Evolutionary conservation across 30 jellyfish, hydroid and myxozoan genomes (phyloP), one percentile per base, ranked within the genome.

Genomic region (Hydractinia echinata): DNA sequence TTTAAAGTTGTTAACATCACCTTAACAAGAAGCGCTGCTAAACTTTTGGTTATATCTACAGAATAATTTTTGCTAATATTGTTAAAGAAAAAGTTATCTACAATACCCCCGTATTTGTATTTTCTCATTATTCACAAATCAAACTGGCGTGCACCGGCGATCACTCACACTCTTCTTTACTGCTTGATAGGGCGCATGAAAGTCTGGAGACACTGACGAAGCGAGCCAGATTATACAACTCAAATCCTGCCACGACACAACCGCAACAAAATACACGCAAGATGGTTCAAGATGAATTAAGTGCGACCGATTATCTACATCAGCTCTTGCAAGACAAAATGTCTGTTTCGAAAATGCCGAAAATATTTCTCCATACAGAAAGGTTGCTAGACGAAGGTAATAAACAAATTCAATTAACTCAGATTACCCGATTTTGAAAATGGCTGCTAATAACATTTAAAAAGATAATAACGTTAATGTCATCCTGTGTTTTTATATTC

Each of bases 361-460:
- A 93, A 86, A 93, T 93, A 15, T 93, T 93, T 62, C 88, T 93
- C 44, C 99, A 93, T 84, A 85, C 99, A 19, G 99, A 93, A 83
- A 87, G 99, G 81, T 81, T 93, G 67, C 95, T 93, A 51, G 99
- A 93, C 66, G 99, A 93, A 73, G 99, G 99, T 93, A 61, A 74
- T 44, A n/a, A 16, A 58, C 74, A 51, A 64, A 64, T 64, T 13
- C 4, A n/a, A n/a, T 64, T 64, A 64, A 64, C 39, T 64, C 19
- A 16, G n/a, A 7, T 19, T 30, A 15, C 60, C 60, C 50, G 81
- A 71, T 71, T 71, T 30, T 30, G 44, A 30, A 30, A 30, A 30
- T 30, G 44, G 44, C 44, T 30, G 44, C 44, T 30, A 30, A 30
- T 30, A 30, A 30, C 44, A 30, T 30, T 30, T 30, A 30, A 30